Conservation (phyloP, 2,113 vertebrate genomes). For the Penelope pileata region DNA sequence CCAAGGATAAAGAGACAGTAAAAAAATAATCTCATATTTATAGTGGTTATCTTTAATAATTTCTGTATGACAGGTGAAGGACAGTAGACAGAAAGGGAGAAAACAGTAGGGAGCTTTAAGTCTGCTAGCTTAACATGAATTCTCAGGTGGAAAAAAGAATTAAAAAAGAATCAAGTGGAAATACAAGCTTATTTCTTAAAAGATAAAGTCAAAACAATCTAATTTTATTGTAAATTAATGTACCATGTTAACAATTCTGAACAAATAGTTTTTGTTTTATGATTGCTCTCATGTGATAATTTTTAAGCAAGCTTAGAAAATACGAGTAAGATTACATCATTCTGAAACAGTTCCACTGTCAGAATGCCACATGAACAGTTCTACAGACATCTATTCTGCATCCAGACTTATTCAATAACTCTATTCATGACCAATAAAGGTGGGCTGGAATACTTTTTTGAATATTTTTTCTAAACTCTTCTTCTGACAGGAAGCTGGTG, state of each 20-base stretch:
- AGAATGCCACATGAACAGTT: not conserved
- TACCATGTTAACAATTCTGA: not conserved
- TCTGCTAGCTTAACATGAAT: not conserved
- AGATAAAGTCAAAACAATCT: not conserved
- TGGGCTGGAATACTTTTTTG: not conserved
- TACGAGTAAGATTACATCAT: not conserved
- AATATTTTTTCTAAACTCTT: not conserved
- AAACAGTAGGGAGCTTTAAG: not conserved
- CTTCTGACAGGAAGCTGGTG: not conserved
- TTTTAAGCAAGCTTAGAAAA: not conserved
- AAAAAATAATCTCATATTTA: not conserved
- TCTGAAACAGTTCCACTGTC: not conserved
- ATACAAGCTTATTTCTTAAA: not conserved
- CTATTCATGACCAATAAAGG: not conserved
- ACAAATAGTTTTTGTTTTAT: too few species aligned
- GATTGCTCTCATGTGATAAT: not conserved
- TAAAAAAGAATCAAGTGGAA: not conserved
- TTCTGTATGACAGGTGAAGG: not conserved
- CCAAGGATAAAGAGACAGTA: not conserved
- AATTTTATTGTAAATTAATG: not conserved
- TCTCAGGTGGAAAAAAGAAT: not conserved
- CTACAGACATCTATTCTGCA: not conserved
- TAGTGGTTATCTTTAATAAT: not conserved
- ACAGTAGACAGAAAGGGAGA: not conserved
- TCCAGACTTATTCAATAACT: not conserved